Evolutionary conservation across 2,797 vertebrate genomes (phyloP).

Genomic region (Galaxias olidus): DNA sequence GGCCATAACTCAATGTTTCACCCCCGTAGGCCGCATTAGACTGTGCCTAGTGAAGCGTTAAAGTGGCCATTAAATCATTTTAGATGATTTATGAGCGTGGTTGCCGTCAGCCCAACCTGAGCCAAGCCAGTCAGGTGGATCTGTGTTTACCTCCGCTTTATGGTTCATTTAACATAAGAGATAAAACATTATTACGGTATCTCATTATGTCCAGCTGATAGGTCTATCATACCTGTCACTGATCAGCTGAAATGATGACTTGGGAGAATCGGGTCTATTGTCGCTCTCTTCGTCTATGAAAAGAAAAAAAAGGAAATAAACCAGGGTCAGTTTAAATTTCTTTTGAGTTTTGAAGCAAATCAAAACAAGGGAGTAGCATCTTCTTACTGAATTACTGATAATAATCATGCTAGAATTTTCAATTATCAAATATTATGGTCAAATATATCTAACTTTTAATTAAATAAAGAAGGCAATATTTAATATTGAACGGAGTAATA

Average conservation of each 20-base stretch:
- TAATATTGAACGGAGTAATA: background rate
- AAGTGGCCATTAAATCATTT: conserved; percentile 63
- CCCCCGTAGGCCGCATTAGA: conserved; percentile 48
- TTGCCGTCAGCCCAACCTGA: conserved; percentile 28
- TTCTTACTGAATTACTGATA: no score
- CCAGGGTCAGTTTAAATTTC: background rate
- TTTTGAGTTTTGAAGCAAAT: no score
- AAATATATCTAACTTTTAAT: background rate
- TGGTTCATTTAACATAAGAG: conserved; percentile 49
- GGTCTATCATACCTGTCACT: conserved; percentile 87
- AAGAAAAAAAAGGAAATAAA: conserved; percentile 20
- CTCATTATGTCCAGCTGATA: conserved; percentile 41
- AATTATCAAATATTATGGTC: no score
- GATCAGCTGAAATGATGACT: conserved; percentile 90
- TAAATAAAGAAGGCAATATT: background rate
- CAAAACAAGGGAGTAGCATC: no score
- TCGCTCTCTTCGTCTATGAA: conserved; percentile 85
- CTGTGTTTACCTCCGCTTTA: conserved; percentile 58
- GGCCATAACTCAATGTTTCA: conserved; percentile 45
- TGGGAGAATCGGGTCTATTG: conserved; percentile 87
- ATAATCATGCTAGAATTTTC: no score
- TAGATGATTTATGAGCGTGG: conserved; percentile 64
- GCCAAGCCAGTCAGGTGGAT: conserved; percentile 52
- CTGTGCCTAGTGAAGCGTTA: conserved; percentile 64
- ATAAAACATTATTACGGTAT: conserved; percentile 27